These are phyloP conservation scores for Prunella strophiata DNA, from an alignment of 2,797 vertebrate genomes.

Conservation along the genomic window DNA sequence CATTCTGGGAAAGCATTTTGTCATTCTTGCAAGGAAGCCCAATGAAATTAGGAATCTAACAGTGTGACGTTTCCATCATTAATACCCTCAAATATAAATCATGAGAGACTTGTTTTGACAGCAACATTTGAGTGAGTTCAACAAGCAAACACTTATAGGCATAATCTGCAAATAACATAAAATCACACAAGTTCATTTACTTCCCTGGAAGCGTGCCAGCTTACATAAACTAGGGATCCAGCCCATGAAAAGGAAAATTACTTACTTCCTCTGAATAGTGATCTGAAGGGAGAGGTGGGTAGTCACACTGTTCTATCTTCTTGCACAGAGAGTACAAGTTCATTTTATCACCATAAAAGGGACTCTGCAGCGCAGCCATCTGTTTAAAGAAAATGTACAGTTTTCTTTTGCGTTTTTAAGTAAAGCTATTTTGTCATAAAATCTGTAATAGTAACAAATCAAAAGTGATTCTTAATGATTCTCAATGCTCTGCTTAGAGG, in stretches of 20 bases:
- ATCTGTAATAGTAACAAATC: background rate
- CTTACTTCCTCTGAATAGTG: conserved; percentile 97
- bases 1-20: conserved; percentile 13
- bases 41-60: background rate
- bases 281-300: conserved; percentile 96
- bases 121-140: conserved; percentile 10
- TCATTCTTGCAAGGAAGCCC: background rate
- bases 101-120: background rate
- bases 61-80: background rate
- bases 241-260: background rate
- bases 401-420: background rate
- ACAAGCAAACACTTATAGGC: background rate
- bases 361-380: conserved; percentile 98
- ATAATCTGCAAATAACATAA: conserved; percentile 11
- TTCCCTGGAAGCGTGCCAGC: background rate
- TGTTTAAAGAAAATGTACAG: conserved; percentile 71
- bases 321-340: conserved; percentile 98
- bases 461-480: background rate
- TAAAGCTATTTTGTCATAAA: background rate
- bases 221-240: background rate
- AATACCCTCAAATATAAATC: background rate
- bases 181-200: background rate
- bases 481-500: background rate
- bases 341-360: conserved; percentile 99
- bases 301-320: conserved; percentile 99